Percentiles rank a stretch among this genome's conserved stretches.
These are phyloP conservation scores for Sebastiscus albofasciatus DNA, from an alignment of 2,797 vertebrate genomes.

Conservation along the genomic window DNA sequence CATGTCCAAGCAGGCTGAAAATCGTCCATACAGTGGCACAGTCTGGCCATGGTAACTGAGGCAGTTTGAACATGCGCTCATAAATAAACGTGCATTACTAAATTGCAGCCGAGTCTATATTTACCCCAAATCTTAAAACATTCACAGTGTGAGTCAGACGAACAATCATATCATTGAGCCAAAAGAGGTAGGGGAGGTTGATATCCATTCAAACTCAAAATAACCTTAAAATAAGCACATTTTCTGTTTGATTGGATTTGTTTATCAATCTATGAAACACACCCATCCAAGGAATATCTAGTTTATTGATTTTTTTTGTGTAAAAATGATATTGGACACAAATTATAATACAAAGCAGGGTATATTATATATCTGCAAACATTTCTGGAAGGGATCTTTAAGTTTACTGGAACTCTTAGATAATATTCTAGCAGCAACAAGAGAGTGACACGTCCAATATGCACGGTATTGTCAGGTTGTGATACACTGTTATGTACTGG, in stretches of 20 bases:
- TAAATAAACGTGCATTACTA: neutral
- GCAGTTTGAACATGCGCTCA: neutral
- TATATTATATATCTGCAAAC: neutral
- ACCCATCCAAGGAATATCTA: neutral
- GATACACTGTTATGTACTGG: neutral
- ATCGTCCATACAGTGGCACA: neutral
- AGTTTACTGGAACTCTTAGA: neutral
- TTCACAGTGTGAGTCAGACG: neutral
- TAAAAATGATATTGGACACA: neutral
- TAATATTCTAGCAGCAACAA: neutral
- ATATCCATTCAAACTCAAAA: neutral
- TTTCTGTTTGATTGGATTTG: neutral
- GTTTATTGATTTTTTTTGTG: neutral
- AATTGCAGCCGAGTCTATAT: too few relatives aligned
- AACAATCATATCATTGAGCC: neutral
- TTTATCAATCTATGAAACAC: too few relatives aligned
- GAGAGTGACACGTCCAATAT: neutral
- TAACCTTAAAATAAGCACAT: neutral
- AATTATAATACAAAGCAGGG: neutral
- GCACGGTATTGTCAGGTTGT: neutral
- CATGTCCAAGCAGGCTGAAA: neutral
- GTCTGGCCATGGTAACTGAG: neutral
- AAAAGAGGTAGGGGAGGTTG: neutral
- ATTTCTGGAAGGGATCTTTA: neutral
- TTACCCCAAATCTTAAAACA: neutral